phyloP scores from a whole-genome alignment of 2,113 vertebrate genomes.

The Albula glossodonta region DNA sequence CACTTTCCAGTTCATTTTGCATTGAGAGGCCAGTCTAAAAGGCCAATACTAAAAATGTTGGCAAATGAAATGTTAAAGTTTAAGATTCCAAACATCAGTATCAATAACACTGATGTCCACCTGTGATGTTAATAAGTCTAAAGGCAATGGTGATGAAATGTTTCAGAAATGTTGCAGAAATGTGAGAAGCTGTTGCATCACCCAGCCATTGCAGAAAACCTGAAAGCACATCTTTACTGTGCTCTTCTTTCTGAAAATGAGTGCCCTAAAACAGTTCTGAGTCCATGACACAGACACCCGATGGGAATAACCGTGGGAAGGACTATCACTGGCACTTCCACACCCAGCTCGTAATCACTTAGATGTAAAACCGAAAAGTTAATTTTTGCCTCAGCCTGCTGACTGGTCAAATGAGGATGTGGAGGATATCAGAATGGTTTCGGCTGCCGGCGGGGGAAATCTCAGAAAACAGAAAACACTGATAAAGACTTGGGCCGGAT shows the following conservation, averaged over 20 bases:
- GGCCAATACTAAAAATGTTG: too few species aligned
- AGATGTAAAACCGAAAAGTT: neutral
- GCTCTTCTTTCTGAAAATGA: neutral
- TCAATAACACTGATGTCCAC: too few species aligned
- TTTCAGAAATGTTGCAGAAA: too few species aligned
- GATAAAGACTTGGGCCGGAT: neutral
- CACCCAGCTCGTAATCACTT: neutral
- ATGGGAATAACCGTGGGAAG: neutral
- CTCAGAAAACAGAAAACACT: neutral
- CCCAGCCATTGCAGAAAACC: too few species aligned
- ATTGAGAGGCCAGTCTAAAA: too few species aligned
- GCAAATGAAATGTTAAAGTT: too few species aligned
- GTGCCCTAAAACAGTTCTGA: neutral
- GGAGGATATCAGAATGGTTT: neutral
- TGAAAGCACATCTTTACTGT: too few species aligned
- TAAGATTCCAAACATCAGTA: too few species aligned
- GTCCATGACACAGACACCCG: neutral
- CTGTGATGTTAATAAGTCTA: too few species aligned
- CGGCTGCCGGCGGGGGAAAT: neutral
- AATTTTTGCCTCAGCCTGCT: neutral
- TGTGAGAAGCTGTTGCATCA: too few species aligned
- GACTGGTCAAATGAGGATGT: neutral
- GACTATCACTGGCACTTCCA: neutral
- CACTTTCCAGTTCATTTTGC: too few species aligned
- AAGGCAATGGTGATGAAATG: too few species aligned